Base-by-base conservation (phyloP, 2,888 invertebrate species). In the Amblyjoppa proteus region DNA sequence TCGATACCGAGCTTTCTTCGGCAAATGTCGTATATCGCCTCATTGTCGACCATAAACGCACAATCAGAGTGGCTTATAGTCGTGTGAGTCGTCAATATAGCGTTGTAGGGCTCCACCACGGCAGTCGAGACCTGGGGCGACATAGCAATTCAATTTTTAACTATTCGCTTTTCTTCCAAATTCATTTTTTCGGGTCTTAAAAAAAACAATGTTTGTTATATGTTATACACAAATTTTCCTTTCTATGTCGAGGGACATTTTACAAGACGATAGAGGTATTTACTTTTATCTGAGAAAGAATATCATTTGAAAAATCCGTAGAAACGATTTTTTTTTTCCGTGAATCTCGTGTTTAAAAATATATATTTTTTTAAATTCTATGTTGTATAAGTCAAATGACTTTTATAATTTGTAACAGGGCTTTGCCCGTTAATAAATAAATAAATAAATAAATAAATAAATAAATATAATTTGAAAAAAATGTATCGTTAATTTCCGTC, bases 1-100 rank as follows among this genome's bases (percentile, higher is more conserved):
- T 97, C 97, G 86, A 98, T 97, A 89, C 97, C 97, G 73, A 99
- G 95, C 90, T 97, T 97, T 86, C 97, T 96, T 82, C 97, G 95
- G 94, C 98, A 98, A 90, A 99, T 98, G 92, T 98, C 98, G 93
- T 98, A 98, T 91, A 98, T 97, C n/a, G 99, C 98, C 93, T 99
- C 98, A 91, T 99, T 99, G 95, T 99, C 99, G 28, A 98, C 97
- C 97, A 98, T 97, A 93, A 99, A 99, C 1, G 98, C 97, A 93
- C 98, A 98, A 94, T 98, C 98, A 0, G 97, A 97, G 92, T 97
- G 97, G 87, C 95, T 94, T 94, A 99, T 95, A 38, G 98, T 98
- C 28, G 97, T 97, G 94, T 99, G 98, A 0, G 99, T 98, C 66
- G 98, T 98, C 83, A 99, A 94, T 78, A 98, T 96, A 0, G 98